These are phyloP conservation scores for Spinibarbus caldwelli DNA, from an alignment of 2,797 vertebrate genomes.

Conservation along the genomic window DNA sequence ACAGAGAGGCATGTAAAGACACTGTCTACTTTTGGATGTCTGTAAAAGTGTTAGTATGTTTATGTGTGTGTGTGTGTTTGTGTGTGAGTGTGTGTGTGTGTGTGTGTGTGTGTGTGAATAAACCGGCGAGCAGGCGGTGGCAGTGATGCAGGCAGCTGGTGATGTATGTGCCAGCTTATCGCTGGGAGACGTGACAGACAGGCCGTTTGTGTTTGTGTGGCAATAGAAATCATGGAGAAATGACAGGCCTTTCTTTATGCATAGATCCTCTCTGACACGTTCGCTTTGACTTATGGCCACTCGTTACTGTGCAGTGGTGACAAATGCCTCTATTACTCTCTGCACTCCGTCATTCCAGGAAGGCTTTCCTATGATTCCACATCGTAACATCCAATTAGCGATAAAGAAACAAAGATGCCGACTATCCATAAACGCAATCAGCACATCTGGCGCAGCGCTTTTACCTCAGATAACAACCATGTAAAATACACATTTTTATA, in stretches of 20 bases:
- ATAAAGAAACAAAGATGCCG: constrained; percentile 45
- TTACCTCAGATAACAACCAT: constrained; percentile 23
- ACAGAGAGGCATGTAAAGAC: constrained; percentile 11
- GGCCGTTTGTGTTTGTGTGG: constrained; percentile 51
- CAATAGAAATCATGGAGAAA: constrained; percentile 49
- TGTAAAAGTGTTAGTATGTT: constrained; percentile 32
- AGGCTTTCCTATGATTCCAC: constrained; percentile 28
- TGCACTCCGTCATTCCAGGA: constrained; percentile 20
- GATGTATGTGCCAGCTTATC: constrained; percentile 56
- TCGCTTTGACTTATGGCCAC: constrained; percentile 33
- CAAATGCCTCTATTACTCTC: constrained; percentile 47
- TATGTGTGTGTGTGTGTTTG: constrained; percentile 52
- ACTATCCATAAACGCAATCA: constrained; percentile 42
- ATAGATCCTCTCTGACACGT: constrained; percentile 38
- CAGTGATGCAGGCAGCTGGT: constrained; percentile 55
- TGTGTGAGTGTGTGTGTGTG: constrained; percentile 51
- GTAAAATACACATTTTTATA: constrained; percentile 39
- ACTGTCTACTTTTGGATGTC: constrained; percentile 21
- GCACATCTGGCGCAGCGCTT: constrained; percentile 29
- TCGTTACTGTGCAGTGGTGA: constrained; percentile 30
- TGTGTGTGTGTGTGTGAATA: constrained; percentile 49
- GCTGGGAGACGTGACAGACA: constrained; percentile 51
- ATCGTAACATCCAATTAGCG: constrained; percentile 45
- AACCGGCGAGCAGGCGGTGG: constrained; percentile 32
- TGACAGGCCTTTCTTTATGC: constrained; percentile 47